Evolutionary conservation across 1,140 invertebrate genomes (phyloP).

Genomic region (Lucilia sericata): DNA sequence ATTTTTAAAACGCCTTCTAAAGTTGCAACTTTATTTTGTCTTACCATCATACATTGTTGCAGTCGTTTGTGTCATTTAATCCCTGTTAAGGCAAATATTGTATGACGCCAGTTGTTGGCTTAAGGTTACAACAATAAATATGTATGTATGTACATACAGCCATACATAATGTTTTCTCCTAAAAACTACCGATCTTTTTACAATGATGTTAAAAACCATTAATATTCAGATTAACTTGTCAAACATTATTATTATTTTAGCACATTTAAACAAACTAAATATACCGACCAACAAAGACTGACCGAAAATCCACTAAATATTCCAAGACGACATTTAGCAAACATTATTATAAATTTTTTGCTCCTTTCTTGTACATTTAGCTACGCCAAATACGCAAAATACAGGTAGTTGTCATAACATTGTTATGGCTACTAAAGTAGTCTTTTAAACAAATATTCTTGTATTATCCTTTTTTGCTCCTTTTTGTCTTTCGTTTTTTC

Average conservation of each 20-base stretch:
- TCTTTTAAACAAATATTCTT: not conserved
- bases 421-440: conserved; percentile 2
- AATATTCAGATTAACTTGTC: conserved; percentile 45
- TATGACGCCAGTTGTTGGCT: conserved; percentile 34
- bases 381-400: not conserved
- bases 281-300: not conserved
- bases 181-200: not conserved
- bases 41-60: not conserved
- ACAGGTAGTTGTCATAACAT: not conserved
- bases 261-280: not conserved
- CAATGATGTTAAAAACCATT: conserved; percentile 35
- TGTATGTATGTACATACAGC: too few species aligned
- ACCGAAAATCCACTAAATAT: conserved; percentile 4
- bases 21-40: not conserved
- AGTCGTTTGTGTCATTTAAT: not conserved
- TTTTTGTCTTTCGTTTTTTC: too few species aligned
- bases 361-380: too few species aligned
- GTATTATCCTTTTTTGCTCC: not conserved
- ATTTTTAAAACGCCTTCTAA: not conserved
- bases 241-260: conserved; percentile 39
- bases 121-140: not conserved
- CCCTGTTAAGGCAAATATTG: not conserved
- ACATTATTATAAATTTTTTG: not conserved
- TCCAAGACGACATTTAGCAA: not conserved
- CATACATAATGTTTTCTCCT: not conserved